phyloP scores from a whole-genome alignment of 2,888 invertebrate species.

The Xylocampa areola region DNA sequence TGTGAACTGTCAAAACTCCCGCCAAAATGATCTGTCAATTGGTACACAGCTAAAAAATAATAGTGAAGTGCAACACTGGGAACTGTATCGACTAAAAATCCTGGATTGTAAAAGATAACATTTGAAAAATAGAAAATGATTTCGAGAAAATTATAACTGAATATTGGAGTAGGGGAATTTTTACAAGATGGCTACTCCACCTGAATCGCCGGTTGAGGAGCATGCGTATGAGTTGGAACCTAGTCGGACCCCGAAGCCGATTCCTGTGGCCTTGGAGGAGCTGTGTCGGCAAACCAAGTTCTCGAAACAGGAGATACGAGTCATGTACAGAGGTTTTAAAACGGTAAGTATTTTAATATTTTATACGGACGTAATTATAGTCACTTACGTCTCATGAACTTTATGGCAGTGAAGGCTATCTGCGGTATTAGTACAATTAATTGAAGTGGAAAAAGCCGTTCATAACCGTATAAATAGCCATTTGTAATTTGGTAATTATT shows the following conservation, averaged over 20 bases:
- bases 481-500: too few relatives aligned
- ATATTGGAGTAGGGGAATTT: constrained; percentile 5
- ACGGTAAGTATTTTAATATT: constrained; percentile 91
- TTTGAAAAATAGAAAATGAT: constrained; percentile 43
- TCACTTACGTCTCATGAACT: too few relatives aligned
- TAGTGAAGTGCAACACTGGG: constrained; percentile 20
- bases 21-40: constrained; percentile 56
- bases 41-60: constrained; percentile 50
- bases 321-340: constrained; percentile 99
- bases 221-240: constrained; percentile 96
- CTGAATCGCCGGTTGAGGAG: constrained; percentile 96
- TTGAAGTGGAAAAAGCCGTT: too few relatives aligned
- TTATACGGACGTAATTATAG: too few relatives aligned
- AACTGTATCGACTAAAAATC: constrained; percentile 1
- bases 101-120: constrained; percentile 7
- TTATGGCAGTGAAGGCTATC: too few relatives aligned
- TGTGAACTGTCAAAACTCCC: constrained; percentile 47
- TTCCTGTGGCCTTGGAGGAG: constrained; percentile 96
- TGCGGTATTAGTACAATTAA: too few relatives aligned
- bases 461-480: too few relatives aligned
- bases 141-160: constrained; percentile 48
- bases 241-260: constrained; percentile 93
- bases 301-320: constrained; percentile 97
- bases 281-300: constrained; percentile 98
- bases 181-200: constrained; percentile 94